phyloP scores from a whole-genome alignment of 2,113 vertebrate genomes.

The Naja naja region DNA sequence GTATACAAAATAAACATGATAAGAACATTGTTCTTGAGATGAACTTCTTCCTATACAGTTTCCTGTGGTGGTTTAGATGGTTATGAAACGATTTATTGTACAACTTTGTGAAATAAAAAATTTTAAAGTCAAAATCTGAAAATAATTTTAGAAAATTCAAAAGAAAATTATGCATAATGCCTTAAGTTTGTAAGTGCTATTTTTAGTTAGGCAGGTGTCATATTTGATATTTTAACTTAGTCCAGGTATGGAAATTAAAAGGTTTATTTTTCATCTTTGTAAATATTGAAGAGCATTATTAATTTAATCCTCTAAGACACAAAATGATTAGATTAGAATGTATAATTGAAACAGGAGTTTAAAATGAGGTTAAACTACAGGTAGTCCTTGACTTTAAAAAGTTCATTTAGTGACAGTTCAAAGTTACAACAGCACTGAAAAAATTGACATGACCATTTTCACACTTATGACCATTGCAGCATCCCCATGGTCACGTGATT shows the following conservation, averaged over 20 bases:
- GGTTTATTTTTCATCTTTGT: neutral
- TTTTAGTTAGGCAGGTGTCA: neutral
- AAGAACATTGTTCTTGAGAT: constrained; percentile 6
- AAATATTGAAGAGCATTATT: neutral
- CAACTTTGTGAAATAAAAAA: neutral
- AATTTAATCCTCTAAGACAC: neutral
- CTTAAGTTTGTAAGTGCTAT: neutral
- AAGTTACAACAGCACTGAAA: too few relatives aligned
- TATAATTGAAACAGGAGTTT: too few relatives aligned
- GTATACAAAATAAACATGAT: constrained; percentile 15
- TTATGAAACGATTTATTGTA: neutral
- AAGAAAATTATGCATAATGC: neutral
- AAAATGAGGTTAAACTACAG: too few relatives aligned
- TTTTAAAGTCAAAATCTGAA: neutral
- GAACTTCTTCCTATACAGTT: constrained; percentile 34
- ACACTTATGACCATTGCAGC: too few relatives aligned
- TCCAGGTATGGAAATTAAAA: neutral
- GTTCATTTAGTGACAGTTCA: too few relatives aligned
- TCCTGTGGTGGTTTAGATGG: neutral
- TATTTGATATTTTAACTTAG: neutral
- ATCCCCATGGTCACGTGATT: too few relatives aligned
- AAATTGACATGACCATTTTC: too few relatives aligned
- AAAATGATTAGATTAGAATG: neutral
- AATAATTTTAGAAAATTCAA: neutral
- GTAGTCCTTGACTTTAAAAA: too few relatives aligned